These are phyloP conservation scores for Sterrhoptilus dennistouni DNA, from an alignment of 2,113 vertebrate genomes.

Conservation along the genomic window DNA sequence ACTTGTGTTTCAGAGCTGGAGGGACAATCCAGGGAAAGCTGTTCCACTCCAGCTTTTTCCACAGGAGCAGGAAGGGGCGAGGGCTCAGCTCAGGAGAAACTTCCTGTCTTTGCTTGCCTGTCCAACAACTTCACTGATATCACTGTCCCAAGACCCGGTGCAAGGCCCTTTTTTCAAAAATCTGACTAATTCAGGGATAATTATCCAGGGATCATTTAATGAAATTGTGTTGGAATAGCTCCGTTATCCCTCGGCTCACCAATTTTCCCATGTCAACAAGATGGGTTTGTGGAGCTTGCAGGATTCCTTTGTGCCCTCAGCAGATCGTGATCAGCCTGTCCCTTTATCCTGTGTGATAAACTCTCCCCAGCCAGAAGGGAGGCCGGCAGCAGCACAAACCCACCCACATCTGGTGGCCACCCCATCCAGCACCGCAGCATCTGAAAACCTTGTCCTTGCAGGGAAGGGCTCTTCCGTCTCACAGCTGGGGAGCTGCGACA, in stretches of 20 bases:
- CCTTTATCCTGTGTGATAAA: background rate
- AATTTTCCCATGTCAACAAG: background rate
- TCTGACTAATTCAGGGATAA: background rate
- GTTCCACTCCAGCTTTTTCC: background rate
- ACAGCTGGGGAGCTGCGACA: constrained; percentile 16
- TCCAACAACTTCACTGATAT: background rate
- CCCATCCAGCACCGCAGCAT: background rate
- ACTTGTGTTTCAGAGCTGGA: background rate
- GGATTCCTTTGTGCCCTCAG: background rate
- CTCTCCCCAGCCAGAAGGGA: background rate
- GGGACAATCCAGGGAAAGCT: background rate
- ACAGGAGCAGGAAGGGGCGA: background rate
- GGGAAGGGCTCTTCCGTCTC: constrained; percentile 2
- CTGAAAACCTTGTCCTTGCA: background rate
- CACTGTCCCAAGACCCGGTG: background rate
- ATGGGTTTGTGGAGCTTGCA: background rate
- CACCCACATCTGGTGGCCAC: constrained; percentile 9
- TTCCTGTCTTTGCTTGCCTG: background rate
- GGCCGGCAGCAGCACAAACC: background rate
- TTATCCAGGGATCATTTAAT: background rate
- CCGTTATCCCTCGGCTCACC: background rate
- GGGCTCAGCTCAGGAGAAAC: background rate
- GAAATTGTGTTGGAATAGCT: background rate
- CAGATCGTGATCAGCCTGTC: background rate
- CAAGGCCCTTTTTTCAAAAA: background rate